Evolutionary conservation across 2,888 invertebrate species (phyloP), one percentile per base, ranked within the genome.

Genomic region (Pristionchus arcanus): DNA sequence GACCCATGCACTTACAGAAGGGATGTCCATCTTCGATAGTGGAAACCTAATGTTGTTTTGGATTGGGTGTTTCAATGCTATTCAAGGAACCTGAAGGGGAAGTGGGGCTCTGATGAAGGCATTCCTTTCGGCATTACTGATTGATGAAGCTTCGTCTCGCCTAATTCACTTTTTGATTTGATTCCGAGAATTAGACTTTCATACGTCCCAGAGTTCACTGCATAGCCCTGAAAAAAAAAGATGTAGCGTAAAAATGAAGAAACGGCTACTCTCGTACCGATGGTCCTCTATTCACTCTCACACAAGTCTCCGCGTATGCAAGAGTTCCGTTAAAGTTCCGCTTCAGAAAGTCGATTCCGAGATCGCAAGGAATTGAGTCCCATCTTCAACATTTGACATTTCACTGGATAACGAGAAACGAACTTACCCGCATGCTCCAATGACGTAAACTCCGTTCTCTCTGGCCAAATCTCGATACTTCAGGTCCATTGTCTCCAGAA

Each of bases 351-450:
- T 97, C 95, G 0, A 97, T 96, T 0, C 98, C 98, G 96, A 98
- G 96, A 95, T 99, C 98, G 84, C 97, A 96, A n/a, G 98, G 98
- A 92, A 98, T 97, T 94, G 97, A 97, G 96, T 98, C 98, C 95
- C 97, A 97, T n/a, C 93, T 49, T 92, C 55, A 92, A 92, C 9
- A 63, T 1, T 19, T 25, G 63, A 68, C 9, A 15, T 68, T n/a
- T 1, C n/a, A n/a, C n/a, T n/a, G 0, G 31, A 28, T n/a, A 68
- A 68, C 9, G 16, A 16, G 2, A 28, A 42, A 68, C 16, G 11
- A 2, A 31, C 87, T 37, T 66, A 87, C 71, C 98, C 98, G 96
- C 98, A 98, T 1, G 98, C 97, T 92, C 97, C 98, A 53, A 99
- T 96, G 15, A 98, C 96, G 95, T 97, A 98, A 97, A 92, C 97